Conservation (phyloP, 2,888 invertebrate species). For the Lymantria monacha region DNA sequence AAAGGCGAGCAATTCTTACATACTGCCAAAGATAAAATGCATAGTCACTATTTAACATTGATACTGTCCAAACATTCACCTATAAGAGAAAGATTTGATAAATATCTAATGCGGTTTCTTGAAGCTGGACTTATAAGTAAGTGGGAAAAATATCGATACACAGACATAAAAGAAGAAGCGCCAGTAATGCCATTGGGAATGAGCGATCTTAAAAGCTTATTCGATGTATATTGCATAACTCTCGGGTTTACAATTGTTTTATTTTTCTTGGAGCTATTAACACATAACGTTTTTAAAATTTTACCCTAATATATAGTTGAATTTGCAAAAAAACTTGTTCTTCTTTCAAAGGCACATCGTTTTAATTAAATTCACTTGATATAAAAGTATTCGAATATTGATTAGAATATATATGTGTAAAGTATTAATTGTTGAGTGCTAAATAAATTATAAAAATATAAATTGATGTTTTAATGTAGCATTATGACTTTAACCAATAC, state of each 20-base stretch:
- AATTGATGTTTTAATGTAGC: no score
- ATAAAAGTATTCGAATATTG: no score
- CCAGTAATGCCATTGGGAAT: conserved; percentile 53
- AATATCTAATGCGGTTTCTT: conserved; percentile 51
- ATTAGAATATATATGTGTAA: no score
- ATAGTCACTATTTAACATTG: conserved; percentile 64
- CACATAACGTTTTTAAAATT: no score
- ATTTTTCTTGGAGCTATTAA: conserved; percentile 53
- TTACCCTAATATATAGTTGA: no score
- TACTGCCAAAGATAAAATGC: conserved; percentile 63
- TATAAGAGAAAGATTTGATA: conserved; percentile 52
- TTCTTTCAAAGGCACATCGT: no score
- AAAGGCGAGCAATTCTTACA: conserved; percentile 70
- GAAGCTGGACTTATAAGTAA: conserved; percentile 69
- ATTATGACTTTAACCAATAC: no score
- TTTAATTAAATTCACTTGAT: no score
- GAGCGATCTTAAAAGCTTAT: conserved; percentile 57
- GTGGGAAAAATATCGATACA: conserved; percentile 69
- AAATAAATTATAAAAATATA: no score
- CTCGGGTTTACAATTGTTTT: conserved; percentile 37
- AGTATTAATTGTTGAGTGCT: no score
- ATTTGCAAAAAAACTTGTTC: no score
- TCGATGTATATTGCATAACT: conserved; percentile 47
- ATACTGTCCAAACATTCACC: conserved; percentile 59
- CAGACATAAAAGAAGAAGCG: conserved; percentile 60